Evolutionary conservation across 2,797 vertebrate genomes (phyloP), one percentile per base, ranked within the genome.

Genomic region (Benthosema pterotum): DNA sequence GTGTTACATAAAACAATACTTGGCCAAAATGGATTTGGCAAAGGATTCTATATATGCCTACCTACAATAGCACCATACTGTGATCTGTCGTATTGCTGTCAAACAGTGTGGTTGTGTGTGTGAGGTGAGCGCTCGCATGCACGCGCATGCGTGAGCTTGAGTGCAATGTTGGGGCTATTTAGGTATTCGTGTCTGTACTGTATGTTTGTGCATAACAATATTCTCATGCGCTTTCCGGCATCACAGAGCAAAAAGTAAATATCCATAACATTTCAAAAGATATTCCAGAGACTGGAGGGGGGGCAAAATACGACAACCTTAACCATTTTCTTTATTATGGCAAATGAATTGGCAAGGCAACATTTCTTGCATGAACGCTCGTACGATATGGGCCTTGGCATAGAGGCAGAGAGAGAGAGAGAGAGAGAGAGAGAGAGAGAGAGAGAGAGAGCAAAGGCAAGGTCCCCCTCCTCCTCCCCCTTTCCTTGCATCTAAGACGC

Each of bases 351-450:
- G 85, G 94, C 92, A 95, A 94, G 92, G 92, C 92, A 93, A 94
- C 93, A 93, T 95, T 96, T 94, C 93, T 95, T 96, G 95, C 95
- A 94, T 96, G 95, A 96, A 92, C 83, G 95, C 92, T 92, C 95
- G 93, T 95, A 94, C 95, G 96, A 96, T 96, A 92, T 92, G 94
- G 93, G 80, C 60, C 78, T 84, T 86, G 85, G 87, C 83, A 82
- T 74, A 71, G 81, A 16, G 63, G 25, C 25, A 28, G 11, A 13
- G 90, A 92, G 87, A 85, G 91, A 93, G 93, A 93, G 92, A 95
- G 94, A 93, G 94, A 93, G 93, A 93, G 94, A 71, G 80, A 16
- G 63, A 22, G 19, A 28, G 8, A 12, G 90, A 92, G 87, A 85
- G 91, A 93, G 92, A 95, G 94, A 93, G 94, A 93, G 93, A 93